A percentile compares a stretch with the other conserved stretches of the same genome.
Evolutionary conservation across 2,888 invertebrate species (phyloP).

Genomic region (Itoplectis maculator): DNA sequence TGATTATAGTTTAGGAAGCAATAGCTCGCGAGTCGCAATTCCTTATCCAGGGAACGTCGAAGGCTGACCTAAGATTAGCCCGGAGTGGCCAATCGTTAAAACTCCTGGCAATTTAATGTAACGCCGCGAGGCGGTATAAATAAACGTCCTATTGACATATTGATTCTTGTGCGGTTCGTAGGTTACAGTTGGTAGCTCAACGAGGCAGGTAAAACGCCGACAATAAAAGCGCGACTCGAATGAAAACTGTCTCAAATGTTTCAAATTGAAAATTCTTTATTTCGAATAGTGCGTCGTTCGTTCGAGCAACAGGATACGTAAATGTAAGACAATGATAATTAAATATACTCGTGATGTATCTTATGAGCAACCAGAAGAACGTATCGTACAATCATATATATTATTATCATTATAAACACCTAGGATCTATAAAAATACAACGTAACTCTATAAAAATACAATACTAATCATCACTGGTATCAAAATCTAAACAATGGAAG

Average conservation of each 20-base stretch:
- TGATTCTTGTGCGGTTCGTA: background rate
- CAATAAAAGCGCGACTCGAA: background rate
- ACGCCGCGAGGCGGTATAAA: constrained; percentile 1
- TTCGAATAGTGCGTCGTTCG: constrained; percentile 55
- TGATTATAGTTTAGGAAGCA: too few relatives aligned
- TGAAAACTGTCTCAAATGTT: constrained; percentile 3
- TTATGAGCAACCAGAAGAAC: constrained; percentile 69
- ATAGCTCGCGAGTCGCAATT: background rate
- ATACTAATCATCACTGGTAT: constrained; percentile 80
- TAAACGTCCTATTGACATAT: constrained; percentile 12
- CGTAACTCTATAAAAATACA: constrained; percentile 83
- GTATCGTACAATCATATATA: constrained; percentile 70
- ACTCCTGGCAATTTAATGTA: constrained; percentile 1
- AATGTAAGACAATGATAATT: constrained; percentile 68
- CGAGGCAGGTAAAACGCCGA: constrained; percentile 8
- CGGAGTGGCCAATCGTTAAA: constrained; percentile 1
- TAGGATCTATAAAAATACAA: constrained; percentile 80
- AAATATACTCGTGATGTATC: constrained; percentile 74
- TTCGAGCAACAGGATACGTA: constrained; percentile 51
- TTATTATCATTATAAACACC: constrained; percentile 62
- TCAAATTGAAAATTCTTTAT: constrained; percentile 55
- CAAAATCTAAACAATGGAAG: constrained; percentile 79
- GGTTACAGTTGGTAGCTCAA: background rate
- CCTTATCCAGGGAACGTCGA: background rate
- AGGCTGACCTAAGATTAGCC: background rate